Conservation (phyloP, 2,797 vertebrate genomes). For the Channallabes apus region DNA sequence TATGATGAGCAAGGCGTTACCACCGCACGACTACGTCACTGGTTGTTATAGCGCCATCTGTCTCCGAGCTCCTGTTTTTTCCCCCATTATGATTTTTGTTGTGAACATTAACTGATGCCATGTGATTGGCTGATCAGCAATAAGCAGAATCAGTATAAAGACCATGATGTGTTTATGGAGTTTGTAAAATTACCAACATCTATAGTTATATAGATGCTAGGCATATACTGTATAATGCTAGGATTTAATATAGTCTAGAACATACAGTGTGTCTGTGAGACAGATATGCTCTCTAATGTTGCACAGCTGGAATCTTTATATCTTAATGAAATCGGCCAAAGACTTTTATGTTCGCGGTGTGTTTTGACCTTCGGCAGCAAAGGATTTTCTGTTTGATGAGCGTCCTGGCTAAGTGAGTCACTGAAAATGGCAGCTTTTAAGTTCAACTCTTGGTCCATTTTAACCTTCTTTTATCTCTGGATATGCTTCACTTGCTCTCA, state of each 20-base stretch:
- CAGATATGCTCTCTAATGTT: too few species aligned
- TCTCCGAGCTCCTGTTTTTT: background rate
- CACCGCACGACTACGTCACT: background rate
- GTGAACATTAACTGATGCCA: background rate
- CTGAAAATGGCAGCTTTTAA: conserved; percentile 32
- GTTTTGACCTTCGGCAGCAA: background rate
- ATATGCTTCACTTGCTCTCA: conserved; percentile 7
- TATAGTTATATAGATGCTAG: too few species aligned
- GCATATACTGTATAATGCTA: background rate
- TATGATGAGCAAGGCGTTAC: background rate
- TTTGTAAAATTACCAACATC: too few species aligned
- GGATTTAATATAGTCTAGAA: background rate
- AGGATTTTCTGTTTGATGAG: background rate
- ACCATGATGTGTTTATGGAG: background rate
- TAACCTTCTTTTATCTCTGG: conserved; percentile 29
- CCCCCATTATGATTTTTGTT: background rate
- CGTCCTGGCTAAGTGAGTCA: background rate
- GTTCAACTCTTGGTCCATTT: conserved; percentile 18
- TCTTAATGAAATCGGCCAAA: background rate
- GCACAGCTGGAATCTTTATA: too few species aligned
- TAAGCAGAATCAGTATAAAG: background rate
- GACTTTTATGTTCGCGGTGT: background rate
- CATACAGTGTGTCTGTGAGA: background rate
- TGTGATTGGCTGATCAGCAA: background rate
- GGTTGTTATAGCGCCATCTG: background rate